Evolutionary conservation across 2,113 vertebrate species (phyloP), one percentile per base, ranked within the genome.

Genomic region (Saccopteryx leptura): DNA sequence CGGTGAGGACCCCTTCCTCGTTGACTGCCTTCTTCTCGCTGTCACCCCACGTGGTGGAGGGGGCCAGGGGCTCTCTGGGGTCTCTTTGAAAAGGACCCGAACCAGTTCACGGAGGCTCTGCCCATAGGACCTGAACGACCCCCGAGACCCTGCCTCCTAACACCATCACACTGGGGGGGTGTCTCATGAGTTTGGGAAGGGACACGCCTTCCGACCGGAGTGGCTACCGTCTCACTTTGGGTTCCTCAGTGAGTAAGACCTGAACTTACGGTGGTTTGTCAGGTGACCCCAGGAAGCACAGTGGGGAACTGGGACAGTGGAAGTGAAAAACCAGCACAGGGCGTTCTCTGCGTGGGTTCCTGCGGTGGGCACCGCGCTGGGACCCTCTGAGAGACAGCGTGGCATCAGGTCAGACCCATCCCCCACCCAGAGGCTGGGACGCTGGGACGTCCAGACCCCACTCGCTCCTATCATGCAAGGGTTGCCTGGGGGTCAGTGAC

Each of bases 351-450:
- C 17, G 14, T 2, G 7, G 12, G 14, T 9, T 71, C 61, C 52
- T 26, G 24, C 65, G 58, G n/a, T 7, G 4, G 52, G 50, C 26
- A 19, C 63, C 52, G 26, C 13, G 1, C 39, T 2, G 21, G 23
- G 9, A 5, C 17, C 23, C 39, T 84, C 65, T 28, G 21, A 33
- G 12, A 24, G 33, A 46, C 5, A 24, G 7, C 0, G 2, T 6
- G 26, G 23, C 56, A 10, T 14, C 52, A 23, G 0, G 0, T 12
- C 12, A 4, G 33, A 69, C n/a, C 18, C 83, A 33, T 21, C 3
- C 46, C 2, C 8, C 2, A 0, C 2, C 8, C 2, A 0, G 7
- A 54, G 18, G 13, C 12, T 0, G 0, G n/a, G 50, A 52, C 23
- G 33, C 54, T 23, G 5, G 31, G 54, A 13, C 4, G 31, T 46